phyloP scores from a whole-genome alignment of 2,113 vertebrate genomes.

The Syngnathus typhle region DNA sequence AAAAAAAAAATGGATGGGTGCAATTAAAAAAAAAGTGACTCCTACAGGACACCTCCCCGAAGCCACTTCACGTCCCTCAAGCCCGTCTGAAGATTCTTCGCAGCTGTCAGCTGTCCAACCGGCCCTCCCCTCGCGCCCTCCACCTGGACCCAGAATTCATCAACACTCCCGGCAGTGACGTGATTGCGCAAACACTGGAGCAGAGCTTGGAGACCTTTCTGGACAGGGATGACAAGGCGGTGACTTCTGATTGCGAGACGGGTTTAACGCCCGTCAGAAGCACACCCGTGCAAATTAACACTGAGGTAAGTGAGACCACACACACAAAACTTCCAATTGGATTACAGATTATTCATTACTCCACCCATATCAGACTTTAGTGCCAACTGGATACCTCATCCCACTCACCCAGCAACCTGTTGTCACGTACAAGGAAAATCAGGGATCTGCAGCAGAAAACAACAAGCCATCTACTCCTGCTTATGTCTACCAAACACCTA shows the following conservation, averaged over 20 bases:
- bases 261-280: slow-evolving; percentile 53
- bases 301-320: slow-evolving; percentile 50
- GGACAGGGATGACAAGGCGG: slow-evolving; percentile 60
- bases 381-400: slow-evolving; percentile 86
- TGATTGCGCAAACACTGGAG: slow-evolving; percentile 42
- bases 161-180: slow-evolving; percentile 47
- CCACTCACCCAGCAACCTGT: slow-evolving; percentile 79
- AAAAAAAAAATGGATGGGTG: no score
- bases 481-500: slow-evolving; percentile 77
- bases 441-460: slow-evolving; percentile 55
- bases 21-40: no score
- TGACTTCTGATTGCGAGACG: slow-evolving; percentile 41
- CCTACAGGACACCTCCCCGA: slow-evolving; percentile 60
- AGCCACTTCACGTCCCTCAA: slow-evolving; percentile 63
- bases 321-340: not conserved
- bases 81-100: slow-evolving; percentile 58
- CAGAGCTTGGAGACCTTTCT: slow-evolving; percentile 65
- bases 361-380: slow-evolving; percentile 70
- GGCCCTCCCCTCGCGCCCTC: slow-evolving; percentile 61
- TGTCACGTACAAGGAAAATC: slow-evolving; percentile 62
- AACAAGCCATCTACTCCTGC: slow-evolving; percentile 66
- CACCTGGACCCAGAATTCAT: slow-evolving; percentile 65
- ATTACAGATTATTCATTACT: slow-evolving; percentile 2
- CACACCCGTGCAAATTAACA: slow-evolving; percentile 50
- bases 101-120: slow-evolving; percentile 31